phyloP scores from a whole-genome alignment of 2,888 invertebrate species.

The Leucoptera coffeella region DNA sequence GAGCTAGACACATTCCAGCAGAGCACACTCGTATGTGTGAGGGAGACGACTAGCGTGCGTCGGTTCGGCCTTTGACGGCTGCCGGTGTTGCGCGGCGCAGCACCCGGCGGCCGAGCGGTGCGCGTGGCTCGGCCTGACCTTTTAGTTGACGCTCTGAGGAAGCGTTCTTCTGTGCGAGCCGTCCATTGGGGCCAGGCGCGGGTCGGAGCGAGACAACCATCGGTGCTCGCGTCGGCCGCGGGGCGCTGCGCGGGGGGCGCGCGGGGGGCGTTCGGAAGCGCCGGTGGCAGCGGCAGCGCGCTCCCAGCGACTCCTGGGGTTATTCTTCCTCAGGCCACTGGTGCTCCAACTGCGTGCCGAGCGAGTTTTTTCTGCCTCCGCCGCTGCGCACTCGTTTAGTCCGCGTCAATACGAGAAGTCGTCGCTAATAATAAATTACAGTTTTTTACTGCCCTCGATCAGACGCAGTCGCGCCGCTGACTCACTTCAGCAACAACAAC shows the following conservation, averaged over 20 bases:
- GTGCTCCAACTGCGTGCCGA: slow-evolving; percentile 49
- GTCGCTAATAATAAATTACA: slow-evolving; percentile 54
- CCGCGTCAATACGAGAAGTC: slow-evolving; percentile 60
- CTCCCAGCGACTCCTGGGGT: slow-evolving; percentile 55
- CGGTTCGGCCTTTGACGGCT: slow-evolving; percentile 47
- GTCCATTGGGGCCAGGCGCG: slow-evolving; percentile 32
- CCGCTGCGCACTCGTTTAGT: slow-evolving; percentile 55
- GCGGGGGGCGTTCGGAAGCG: slow-evolving; percentile 35
- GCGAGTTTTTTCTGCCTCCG: slow-evolving; percentile 60
- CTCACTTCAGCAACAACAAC: slow-evolving; percentile 47
- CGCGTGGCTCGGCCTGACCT: slow-evolving; percentile 33
- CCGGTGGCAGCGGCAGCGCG: slow-evolving; percentile 21
- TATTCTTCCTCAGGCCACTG: slow-evolving; percentile 56
- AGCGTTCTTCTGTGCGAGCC: slow-evolving; percentile 47
- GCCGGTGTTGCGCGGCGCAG: slow-evolving; percentile 49
- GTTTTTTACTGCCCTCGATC: slow-evolving; percentile 48
- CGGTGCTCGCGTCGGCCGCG: too few species aligned
- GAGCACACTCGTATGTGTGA: not conserved
- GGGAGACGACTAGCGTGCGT: slow-evolving; percentile 18
- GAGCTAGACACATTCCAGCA: slow-evolving; percentile 54
- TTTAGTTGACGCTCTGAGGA: slow-evolving; percentile 51
- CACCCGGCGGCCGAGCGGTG: slow-evolving; percentile 41
- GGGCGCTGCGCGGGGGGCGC: too few species aligned
- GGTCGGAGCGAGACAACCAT: slow-evolving; percentile 38
- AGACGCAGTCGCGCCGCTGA: slow-evolving; percentile 50